Conservation (phyloP, 1,140 invertebrate genomes). For the Drosophila athabasca region DNA sequence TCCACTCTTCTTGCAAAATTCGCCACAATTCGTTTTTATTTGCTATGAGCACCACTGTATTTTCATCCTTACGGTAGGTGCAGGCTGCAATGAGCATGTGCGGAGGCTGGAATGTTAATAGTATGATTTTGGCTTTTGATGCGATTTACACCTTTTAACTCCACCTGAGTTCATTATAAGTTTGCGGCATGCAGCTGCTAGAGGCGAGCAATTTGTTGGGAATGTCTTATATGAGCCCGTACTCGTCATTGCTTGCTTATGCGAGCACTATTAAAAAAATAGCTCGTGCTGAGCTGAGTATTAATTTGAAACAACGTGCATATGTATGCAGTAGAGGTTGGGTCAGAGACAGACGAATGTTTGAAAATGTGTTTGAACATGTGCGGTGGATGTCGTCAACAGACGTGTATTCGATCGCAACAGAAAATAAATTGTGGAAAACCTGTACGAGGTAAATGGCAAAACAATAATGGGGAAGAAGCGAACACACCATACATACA, state of each 20-base stretch:
- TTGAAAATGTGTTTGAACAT: neutral
- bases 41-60: too few relatives aligned
- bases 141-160: conserved; percentile 56
- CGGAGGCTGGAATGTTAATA: conserved; percentile 58
- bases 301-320: too few relatives aligned
- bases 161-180: conserved; percentile 59
- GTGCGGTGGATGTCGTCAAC: conserved; percentile 5
- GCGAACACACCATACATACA: conserved; percentile 10
- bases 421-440: conserved; percentile 78
- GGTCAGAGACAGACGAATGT: conserved; percentile 2
- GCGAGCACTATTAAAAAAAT: too few relatives aligned
- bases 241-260: too few relatives aligned
- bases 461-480: conserved; percentile 58
- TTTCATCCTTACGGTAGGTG: too few relatives aligned
- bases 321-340: too few relatives aligned
- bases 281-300: too few relatives aligned
- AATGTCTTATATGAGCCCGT: conserved; percentile 26
- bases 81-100: conserved; percentile 17
- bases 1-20: too few relatives aligned
- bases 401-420: conserved; percentile 47
- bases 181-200: conserved; percentile 16
- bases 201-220: conserved; percentile 29
- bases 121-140: conserved; percentile 65
- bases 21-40: too few relatives aligned
- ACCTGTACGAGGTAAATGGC: conserved; percentile 68